Conservation (phyloP, 1,140 invertebrate genomes). For the Bombus ignitus region DNA sequence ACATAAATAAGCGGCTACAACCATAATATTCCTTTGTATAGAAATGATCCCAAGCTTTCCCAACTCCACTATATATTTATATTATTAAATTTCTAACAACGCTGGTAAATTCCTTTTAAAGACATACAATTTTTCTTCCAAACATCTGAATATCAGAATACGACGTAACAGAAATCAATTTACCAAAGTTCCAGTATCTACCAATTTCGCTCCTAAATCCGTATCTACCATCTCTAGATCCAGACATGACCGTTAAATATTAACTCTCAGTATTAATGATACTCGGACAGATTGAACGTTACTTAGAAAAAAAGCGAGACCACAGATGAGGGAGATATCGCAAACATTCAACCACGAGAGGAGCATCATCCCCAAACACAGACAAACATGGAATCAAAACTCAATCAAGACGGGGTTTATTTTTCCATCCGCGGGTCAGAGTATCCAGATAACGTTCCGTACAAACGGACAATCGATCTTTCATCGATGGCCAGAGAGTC, state of each 20-base stretch:
- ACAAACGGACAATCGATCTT: conserved; percentile 43
- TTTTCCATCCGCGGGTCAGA: background rate
- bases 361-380: background rate
- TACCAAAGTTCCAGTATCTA: background rate
- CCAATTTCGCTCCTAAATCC: background rate
- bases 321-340: background rate
- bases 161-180: background rate
- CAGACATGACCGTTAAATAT: background rate
- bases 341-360: background rate
- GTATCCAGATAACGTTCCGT: background rate
- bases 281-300: background rate
- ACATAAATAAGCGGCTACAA: too few relatives aligned
- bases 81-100: too few relatives aligned
- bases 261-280: background rate
- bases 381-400: background rate
- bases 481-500: conserved; percentile 34
- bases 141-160: too few relatives aligned
- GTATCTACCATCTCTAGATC: background rate
- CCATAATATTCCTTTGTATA: too few relatives aligned
- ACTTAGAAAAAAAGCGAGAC: background rate
- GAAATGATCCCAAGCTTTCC: too few relatives aligned
- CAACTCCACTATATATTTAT: too few relatives aligned
- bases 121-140: too few relatives aligned
- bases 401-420: background rate
- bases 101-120: too few relatives aligned